Base-by-base conservation (phyloP, 2,797 vertebrate genomes). In the Pantherophis alleghaniensis region DNA sequence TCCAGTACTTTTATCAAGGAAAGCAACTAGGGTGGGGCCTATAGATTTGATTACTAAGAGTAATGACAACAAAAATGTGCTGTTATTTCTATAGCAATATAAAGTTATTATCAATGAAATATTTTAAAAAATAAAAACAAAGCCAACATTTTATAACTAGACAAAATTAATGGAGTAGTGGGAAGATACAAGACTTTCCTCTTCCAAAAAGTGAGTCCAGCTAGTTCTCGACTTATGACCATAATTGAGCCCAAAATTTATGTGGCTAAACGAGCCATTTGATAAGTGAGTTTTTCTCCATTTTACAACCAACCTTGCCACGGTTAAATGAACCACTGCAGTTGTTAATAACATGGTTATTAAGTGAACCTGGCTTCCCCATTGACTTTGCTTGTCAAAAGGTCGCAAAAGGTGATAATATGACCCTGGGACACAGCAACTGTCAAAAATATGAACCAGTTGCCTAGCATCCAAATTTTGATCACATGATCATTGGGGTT, bases 1-100 rank as follows among this genome's bases (percentile, higher is more conserved):
- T 88, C 28, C 11, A 91, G 9, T 20, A 94, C 47, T 28, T 94
- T 74, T 93, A 0, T 92, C 90, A 92, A 79, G 42, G 63, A 88
- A 57, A 90, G 69, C 32, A 74, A 37, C 14, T 37, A 37, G 16
- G 69, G 32, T 37, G 32, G n/a, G 32, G 16, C 7, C 6, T 74
- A 32, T 74, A 74, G 32, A 74, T 74, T 37, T 92, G 92, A 91
- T 91, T 51, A 53, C 26, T 13, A 91, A 93, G 93, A 69, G 16
- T 86, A 91, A 89, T 92, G 86, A 88, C n/a, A 83, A 95, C 60
- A 69, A 32, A 74, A 60, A 26, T 66, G 24, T 91, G 28, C 89
- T 59, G 37, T 95, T 42, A 37, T 83, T 92, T 0, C 0, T 93
- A n/a, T 86, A 83, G 56, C 37, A 59, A 37, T 59, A 57, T 16